Base-by-base conservation (phyloP, 2,113 vertebrate genomes). In the Pavo muticus region DNA sequence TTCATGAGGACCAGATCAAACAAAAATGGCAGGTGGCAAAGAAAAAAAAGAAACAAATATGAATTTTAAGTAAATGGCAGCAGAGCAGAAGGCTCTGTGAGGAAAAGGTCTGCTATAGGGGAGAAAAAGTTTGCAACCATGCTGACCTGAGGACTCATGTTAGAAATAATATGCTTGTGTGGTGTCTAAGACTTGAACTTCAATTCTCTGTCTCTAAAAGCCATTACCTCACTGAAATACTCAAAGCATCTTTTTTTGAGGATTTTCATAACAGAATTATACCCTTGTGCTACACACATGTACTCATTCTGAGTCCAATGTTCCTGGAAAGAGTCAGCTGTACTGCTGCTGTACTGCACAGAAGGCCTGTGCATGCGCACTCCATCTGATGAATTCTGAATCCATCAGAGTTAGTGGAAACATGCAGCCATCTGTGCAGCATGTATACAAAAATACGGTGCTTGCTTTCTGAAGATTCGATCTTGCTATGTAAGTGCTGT, bases 281-380 rank as follows among this genome's bases (percentile, higher is more conserved):
- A 1, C 20, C 77, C 65, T 35, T 32, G 54, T 76, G 87, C 44
- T 69, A 15, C 9, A 21, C 87, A 61, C 4, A 0, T 47, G 81
- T 44, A 25, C 13, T 44, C 44, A 42, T 7, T 24, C 3, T 1
- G n/a, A 69, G 61, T 2, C 42, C 76, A 12, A 0, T 1, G 69
- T 52, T 79, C 90, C 80, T 73, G 77, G 87, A 20, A 76, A 47
- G 76, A 1, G 72, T 29, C 76, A 59, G 87, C 35, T 71, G 89
- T 48, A 18, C 59, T 2, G 1, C 9, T 52, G 65, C 17, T 48
- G 76, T 72, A 59, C 27, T 0, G 3, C 75, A 50, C 87, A 90
- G 92, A 90, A 82, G 92, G 90, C 29, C 61, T 12, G 27, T 50
- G 68, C 87, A 54, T 19, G 73, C 54, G 30, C 39, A 23, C 60